phyloP scores from a whole-genome alignment of 2,888 invertebrate species.

The Nasonovia ribisnigri region DNA sequence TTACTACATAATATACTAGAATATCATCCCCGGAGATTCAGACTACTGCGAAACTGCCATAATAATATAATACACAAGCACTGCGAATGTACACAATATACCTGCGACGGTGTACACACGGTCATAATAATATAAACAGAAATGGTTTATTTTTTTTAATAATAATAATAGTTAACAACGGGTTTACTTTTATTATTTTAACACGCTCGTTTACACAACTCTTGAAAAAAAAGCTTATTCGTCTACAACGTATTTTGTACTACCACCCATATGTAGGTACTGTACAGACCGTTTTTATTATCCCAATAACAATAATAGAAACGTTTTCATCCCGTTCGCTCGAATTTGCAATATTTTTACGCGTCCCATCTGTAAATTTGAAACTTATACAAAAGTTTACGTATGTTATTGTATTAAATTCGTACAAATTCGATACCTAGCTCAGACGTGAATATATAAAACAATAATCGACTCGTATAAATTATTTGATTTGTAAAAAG shows the following conservation, averaged over 20 bases:
- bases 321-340: not conserved
- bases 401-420: not conserved
- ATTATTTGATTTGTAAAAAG: not conserved
- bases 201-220: not conserved
- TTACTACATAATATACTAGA: not conserved
- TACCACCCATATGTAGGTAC: not conserved
- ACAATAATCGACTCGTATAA: not conserved
- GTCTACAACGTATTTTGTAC: not conserved
- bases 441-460: not conserved
- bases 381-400: not conserved
- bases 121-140: not conserved
- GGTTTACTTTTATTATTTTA: constrained; percentile 2
- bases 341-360: not conserved
- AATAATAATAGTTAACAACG: not conserved
- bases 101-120: not conserved
- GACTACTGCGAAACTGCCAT: not conserved
- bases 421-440: not conserved
- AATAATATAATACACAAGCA: not conserved
- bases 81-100: not conserved
- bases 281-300: constrained; percentile 17
- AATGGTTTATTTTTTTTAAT: not conserved
- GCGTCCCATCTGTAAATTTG: not conserved
- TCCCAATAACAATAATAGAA: not conserved
- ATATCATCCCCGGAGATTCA: not conserved
- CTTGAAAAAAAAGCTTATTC: not conserved